Percentiles rank a stretch among this genome's conserved stretches.
Evolutionary conservation across 2,888 invertebrate species (phyloP).

Genomic region (Ochropleura plecta): DNA sequence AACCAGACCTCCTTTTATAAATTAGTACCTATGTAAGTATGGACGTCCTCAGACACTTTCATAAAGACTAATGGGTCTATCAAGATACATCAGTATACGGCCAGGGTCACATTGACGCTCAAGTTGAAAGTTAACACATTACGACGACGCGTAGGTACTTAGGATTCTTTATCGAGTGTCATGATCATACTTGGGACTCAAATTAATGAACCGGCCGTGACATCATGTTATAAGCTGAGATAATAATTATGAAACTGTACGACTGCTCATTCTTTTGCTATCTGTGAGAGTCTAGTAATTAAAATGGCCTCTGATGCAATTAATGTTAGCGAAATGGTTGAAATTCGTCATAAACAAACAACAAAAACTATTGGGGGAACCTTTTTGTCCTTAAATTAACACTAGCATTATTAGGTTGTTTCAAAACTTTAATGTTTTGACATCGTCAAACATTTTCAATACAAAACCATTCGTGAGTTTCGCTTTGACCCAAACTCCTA

Average conservation of each 20-base stretch:
- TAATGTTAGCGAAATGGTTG: background rate
- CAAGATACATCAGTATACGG: constrained; percentile 19
- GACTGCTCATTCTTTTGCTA: constrained; percentile 14
- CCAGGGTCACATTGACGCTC: constrained; percentile 31
- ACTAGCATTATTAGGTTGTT: background rate
- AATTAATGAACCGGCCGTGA: constrained; percentile 61
- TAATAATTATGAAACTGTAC: constrained; percentile 54
- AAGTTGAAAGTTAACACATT: constrained; percentile 31
- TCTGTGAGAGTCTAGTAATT: constrained; percentile 25
- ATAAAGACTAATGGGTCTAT: constrained; percentile 10
- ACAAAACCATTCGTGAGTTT: constrained; percentile 23
- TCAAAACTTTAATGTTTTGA: background rate
- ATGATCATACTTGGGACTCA: constrained; percentile 45
- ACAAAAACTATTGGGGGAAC: background rate
- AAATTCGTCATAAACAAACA: constrained; percentile 10
- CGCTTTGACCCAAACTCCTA: constrained; percentile 16
- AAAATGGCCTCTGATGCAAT: constrained; percentile 44
- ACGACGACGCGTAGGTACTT: constrained; percentile 20
- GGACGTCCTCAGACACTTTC: constrained; percentile 3
- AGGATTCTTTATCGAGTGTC: constrained; percentile 48
- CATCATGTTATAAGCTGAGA: constrained; percentile 33
- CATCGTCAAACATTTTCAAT: constrained; percentile 20
- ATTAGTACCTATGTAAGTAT: background rate
- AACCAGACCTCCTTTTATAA: background rate
- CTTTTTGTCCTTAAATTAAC: constrained; percentile 4